Evolutionary conservation across 2,888 invertebrate species (phyloP), one percentile per base, ranked within the genome.

Genomic region (Timandra comae): DNA sequence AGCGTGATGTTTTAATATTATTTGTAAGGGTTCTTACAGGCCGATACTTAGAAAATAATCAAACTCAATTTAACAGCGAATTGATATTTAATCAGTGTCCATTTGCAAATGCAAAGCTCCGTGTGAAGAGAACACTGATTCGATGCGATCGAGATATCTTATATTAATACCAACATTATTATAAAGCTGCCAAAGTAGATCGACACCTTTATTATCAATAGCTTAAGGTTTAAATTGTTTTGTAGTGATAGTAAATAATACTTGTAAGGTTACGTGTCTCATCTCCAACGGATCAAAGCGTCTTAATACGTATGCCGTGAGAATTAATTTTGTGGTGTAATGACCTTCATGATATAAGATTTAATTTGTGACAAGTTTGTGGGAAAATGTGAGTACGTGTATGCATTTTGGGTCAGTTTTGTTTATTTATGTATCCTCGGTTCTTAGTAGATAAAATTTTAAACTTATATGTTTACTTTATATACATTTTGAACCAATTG

Each of bases 41-140:
- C n/a, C n/a, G n/a, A n/a, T n/a, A n/a, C n/a, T n/a, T n/a, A n/a
- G n/a, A n/a, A n/a, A n/a, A n/a, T n/a, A n/a, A n/a, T n/a, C n/a
- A n/a, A n/a, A n/a, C n/a, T n/a, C n/a, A n/a, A n/a, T n/a, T n/a
- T n/a, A n/a, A n/a, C n/a, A n/a, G n/a, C n/a, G n/a, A n/a, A n/a
- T 16, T 16, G 6, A 16, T 16, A 16, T 16, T 16, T 6, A 16
- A 16, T 16, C 53, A 63, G 67, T 65, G 61, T 65, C 64, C 56
- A 57, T 52, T 56, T 51, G 56, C 62, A 43, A 59, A 65, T 56
- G 50, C 60, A 66, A 76, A 79, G 69, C 72, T 48, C 58, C 72
- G 75, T 76, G 75, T 70, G 76, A 79, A 78, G 64, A 74, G 75
- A 76, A 77, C 75, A 68, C 69, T 72, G 75, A 73, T 76, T 74